These are phyloP conservation scores for Poeciliopsis occidentalis DNA, from an alignment of 2,113 vertebrate genomes.

Conservation along the genomic window DNA sequence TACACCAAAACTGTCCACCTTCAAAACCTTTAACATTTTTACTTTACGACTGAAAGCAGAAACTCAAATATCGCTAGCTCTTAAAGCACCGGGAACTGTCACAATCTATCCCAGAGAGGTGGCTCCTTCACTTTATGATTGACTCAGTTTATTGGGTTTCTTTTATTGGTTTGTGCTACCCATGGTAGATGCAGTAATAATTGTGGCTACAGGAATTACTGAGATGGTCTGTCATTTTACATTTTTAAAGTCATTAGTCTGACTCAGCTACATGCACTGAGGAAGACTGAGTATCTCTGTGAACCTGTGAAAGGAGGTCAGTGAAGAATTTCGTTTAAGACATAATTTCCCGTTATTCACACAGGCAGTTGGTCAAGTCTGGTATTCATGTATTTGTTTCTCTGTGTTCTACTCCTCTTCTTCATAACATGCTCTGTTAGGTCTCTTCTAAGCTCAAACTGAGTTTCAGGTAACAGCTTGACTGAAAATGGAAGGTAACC, in stretches of 20 bases:
- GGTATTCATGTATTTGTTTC: constrained; percentile 15
- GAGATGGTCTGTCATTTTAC: constrained; percentile 4
- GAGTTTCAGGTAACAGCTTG: constrained; percentile 73
- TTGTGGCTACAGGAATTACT: constrained; percentile 14
- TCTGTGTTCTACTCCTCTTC: constrained; percentile 10
- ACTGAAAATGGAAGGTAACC: constrained; percentile 69
- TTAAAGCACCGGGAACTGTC: constrained; percentile 5
- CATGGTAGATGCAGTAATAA: constrained; percentile 13
- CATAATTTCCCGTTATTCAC: constrained; percentile 30
- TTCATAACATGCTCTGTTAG: constrained; percentile 26
- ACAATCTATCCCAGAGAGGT: constrained; percentile 12
- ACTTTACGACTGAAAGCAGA: constrained; percentile 15
- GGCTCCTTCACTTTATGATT: constrained; percentile 1
- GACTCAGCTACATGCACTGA: constrained; percentile 12
- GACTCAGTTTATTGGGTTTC: constrained; percentile 9
- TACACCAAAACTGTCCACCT: constrained; percentile 16
- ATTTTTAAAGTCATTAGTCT: constrained; percentile 22
- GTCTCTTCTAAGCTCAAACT: constrained; percentile 45
- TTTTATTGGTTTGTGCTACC: constrained; percentile 27
- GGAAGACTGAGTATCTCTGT: constrained; percentile 1
- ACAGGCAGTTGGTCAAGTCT: constrained; percentile 11
- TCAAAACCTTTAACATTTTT: constrained; percentile 25
- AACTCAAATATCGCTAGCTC: constrained; percentile 17
- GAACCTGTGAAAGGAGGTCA: constrained; percentile 9
- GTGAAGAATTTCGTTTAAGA: constrained; percentile 16